Conservation (phyloP, 1,140 invertebrate species). For the Onthophagus taurus region DNA sequence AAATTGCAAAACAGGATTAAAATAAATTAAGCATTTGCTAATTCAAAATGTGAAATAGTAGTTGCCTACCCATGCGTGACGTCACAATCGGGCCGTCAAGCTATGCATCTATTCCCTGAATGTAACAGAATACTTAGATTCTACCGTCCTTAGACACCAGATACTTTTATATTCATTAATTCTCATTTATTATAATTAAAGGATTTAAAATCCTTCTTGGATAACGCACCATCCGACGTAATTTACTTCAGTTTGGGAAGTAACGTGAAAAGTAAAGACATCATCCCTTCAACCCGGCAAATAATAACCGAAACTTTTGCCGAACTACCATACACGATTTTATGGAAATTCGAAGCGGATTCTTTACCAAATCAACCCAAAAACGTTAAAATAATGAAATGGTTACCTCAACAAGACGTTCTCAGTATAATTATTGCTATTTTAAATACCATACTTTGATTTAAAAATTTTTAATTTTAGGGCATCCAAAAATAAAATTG, state of each 20-base stretch:
- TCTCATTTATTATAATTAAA: too few species aligned
- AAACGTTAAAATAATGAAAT: slow-evolving; percentile 41
- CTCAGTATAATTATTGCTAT: slow-evolving; percentile 12
- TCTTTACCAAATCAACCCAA: slow-evolving; percentile 26
- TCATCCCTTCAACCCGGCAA: slow-evolving; percentile 38
- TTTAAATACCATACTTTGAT: background rate
- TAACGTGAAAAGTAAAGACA: slow-evolving; percentile 45
- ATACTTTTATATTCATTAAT: too few species aligned
- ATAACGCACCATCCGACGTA: slow-evolving; percentile 40
- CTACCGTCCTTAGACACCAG: too few species aligned
- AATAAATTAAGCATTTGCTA: too few species aligned
- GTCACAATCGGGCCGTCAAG: too few species aligned
- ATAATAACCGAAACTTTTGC: slow-evolving; percentile 42
- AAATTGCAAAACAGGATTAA: too few species aligned
- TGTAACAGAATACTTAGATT: too few species aligned
- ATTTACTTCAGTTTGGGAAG: slow-evolving; percentile 47
- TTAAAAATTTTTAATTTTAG: slow-evolving; percentile 17
- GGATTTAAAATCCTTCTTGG: slow-evolving; percentile 38
- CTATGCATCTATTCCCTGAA: too few species aligned
- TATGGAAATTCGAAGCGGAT: slow-evolving; percentile 29
- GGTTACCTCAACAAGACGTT: slow-evolving; percentile 39
- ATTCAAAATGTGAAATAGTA: too few species aligned
- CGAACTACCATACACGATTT: slow-evolving; percentile 33
- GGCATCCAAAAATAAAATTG: slow-evolving; percentile 33
- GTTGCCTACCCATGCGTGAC: too few species aligned